These are phyloP conservation scores for Heliocidaris erythrogramma DNA, from an alignment of 35 echinoderm and acorn worm species.

Conservation along the genomic window DNA sequence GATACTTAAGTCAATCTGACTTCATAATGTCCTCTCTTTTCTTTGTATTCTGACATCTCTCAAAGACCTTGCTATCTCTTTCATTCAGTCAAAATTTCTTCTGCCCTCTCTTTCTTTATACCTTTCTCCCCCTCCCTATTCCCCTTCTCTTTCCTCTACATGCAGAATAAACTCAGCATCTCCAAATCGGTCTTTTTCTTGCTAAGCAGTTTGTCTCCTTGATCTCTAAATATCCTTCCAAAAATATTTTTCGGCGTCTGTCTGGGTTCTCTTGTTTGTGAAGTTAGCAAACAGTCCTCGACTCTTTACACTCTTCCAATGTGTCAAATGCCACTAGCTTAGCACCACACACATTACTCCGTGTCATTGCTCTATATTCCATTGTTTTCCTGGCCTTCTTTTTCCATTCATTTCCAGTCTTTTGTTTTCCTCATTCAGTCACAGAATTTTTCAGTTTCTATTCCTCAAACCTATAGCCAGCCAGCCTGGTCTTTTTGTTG, in stretches of 20 bases:
- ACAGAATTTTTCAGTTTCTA: constrained; percentile 1
- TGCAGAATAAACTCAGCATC: background rate
- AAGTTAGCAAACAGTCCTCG: background rate
- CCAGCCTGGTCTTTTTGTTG: background rate
- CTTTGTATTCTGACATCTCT: background rate
- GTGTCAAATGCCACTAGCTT: constrained; percentile 10
- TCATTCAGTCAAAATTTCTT: background rate
- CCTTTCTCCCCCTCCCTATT: background rate
- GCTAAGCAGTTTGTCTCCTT: background rate
- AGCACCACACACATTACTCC: background rate
- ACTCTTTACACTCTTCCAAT: background rate
- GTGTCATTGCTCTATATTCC: constrained; percentile 10
- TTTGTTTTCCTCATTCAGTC: background rate
- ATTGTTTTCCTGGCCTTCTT: constrained; percentile 17
- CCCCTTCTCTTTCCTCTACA: background rate
- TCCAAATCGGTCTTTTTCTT: background rate
- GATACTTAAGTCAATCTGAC: no score
- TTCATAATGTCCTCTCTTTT: background rate
- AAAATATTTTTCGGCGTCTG: background rate
- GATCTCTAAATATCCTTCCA: background rate
- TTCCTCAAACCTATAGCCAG: background rate
- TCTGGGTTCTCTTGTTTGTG: background rate
- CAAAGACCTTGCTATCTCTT: background rate
- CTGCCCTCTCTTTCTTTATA: background rate
- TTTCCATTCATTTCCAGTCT: background rate